Conservation (phyloP, 92 coral and sea anemone genomes). For the Anthopleura xanthogrammica region DNA sequence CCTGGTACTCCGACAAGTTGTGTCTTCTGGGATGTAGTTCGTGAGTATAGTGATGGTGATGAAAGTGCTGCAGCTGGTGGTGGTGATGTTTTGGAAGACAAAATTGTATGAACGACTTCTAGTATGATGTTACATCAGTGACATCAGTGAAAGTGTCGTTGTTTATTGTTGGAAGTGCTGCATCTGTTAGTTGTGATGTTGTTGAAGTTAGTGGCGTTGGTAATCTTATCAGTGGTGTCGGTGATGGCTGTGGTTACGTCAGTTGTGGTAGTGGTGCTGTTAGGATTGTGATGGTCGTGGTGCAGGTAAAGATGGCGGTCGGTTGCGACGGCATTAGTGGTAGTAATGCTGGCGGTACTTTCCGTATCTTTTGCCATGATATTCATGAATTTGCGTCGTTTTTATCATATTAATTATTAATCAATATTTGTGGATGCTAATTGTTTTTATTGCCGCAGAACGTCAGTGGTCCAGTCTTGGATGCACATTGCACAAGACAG, state of each 20-base stretch:
- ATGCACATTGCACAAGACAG: conserved; percentile 15
- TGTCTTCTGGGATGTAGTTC: conserved; percentile 31
- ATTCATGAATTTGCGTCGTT: no score
- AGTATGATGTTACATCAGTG: not conserved
- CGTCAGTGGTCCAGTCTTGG: conserved; percentile 29
- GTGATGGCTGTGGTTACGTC: no score
- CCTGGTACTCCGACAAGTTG: conserved; percentile 1
- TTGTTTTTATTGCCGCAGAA: not conserved
- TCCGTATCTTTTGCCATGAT: no score
- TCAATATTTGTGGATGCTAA: no score
- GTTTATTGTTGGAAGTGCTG: not conserved
- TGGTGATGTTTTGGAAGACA: no score
- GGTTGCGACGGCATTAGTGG: not conserved
- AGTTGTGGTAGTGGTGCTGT: no score
- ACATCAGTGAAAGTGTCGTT: not conserved
- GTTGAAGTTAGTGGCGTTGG: no score
- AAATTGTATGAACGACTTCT: no score
- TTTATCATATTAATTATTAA: no score
- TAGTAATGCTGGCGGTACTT: not conserved
- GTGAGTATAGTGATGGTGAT: not conserved
- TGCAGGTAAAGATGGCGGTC: not conserved
- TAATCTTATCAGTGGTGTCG: no score
- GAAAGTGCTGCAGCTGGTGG: no score
- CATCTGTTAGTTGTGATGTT: no score
- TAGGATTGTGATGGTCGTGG: not conserved